Conservation (phyloP, 2,113 vertebrate genomes). For the Axis porcinus region DNA sequence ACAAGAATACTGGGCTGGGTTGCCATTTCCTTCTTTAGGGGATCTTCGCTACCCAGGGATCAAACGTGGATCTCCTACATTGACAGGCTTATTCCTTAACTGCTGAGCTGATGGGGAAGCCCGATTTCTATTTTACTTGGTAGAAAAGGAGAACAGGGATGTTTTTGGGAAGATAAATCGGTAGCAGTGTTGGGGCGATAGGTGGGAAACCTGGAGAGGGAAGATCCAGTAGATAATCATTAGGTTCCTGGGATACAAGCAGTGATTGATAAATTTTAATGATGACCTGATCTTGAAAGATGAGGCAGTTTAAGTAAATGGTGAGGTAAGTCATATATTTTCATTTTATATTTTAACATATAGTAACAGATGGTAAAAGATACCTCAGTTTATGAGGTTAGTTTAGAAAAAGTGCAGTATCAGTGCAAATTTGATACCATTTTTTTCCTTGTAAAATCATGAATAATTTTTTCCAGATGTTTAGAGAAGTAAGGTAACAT, state of each 20-base stretch:
- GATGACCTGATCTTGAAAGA: neutral
- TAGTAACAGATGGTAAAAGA: neutral
- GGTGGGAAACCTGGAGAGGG: neutral
- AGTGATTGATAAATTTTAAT: neutral
- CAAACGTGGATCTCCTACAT: neutral
- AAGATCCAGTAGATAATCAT: neutral
- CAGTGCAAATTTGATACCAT: neutral
- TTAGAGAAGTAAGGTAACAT: neutral
- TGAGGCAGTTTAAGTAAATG: neutral
- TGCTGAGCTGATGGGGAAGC: neutral
- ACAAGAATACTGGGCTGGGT: neutral
- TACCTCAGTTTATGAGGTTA: neutral
- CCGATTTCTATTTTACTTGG: neutral
- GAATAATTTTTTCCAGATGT: neutral
- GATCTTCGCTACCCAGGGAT: neutral
- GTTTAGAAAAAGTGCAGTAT: neutral
- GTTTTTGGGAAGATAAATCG: neutral
- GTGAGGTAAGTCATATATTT: neutral
- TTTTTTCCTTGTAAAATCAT: neutral
- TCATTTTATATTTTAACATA: neutral
- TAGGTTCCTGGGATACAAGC: neutral
- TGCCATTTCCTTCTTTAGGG: neutral
- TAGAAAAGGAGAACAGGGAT: neutral
- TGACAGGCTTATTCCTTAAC: neutral
- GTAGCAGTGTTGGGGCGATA: neutral